Evolutionary conservation across 2,113 vertebrate species (phyloP).

Genomic region (Irena cyanogastra): DNA sequence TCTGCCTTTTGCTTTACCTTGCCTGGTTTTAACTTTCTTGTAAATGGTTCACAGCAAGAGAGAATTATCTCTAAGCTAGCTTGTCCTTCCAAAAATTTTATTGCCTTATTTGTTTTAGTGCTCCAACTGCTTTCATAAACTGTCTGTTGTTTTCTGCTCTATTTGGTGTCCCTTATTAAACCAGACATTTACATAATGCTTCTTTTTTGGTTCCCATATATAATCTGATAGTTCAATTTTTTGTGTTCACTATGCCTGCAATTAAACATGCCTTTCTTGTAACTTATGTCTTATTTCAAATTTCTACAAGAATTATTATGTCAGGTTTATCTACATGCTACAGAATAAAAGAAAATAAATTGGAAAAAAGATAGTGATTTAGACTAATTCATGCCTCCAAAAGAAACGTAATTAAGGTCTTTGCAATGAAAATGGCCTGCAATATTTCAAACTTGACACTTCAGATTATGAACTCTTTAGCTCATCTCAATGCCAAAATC

Average conservation of each 20-base stretch:
- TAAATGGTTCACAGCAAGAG: neutral
- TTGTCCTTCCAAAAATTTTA: neutral
- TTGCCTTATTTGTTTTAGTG: neutral
- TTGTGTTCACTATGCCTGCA: accelerated
- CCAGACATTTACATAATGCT: neutral
- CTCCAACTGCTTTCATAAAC: neutral
- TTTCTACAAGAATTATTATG: neutral
- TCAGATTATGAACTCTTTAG: neutral
- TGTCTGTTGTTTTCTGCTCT: neutral
- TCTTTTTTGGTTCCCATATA: neutral
- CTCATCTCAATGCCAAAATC: neutral
- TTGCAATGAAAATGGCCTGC: neutral
- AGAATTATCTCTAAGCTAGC: neutral
- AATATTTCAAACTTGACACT: neutral
- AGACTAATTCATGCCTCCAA: neutral
- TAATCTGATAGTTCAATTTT: neutral
- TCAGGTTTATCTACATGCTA: neutral
- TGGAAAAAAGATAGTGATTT: neutral
- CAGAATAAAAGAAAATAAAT: neutral
- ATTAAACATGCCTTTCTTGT: neutral
- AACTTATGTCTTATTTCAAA: neutral
- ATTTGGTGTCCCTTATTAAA: neutral
- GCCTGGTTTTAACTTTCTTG: neutral
- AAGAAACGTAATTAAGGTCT: neutral
- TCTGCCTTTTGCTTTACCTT: constrained; percentile 37